Conservation (phyloP, 2,888 invertebrate genomes). For the Rhagonycha lutea region DNA sequence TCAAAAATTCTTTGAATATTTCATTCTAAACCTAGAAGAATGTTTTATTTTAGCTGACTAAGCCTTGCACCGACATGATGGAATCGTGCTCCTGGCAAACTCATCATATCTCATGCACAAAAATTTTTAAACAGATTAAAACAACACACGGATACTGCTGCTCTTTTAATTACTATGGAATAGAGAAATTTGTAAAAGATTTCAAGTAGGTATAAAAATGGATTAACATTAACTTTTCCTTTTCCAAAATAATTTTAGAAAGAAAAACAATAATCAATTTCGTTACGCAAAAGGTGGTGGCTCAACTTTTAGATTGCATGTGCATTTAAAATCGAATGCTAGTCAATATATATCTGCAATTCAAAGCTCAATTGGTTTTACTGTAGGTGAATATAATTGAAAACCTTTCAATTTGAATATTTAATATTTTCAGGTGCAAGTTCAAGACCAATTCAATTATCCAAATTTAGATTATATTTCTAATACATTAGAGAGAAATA, state of each 20-base stretch:
- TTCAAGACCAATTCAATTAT: slow-evolving; percentile 12
- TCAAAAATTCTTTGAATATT: background rate
- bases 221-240: no score
- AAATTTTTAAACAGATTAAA: no score
- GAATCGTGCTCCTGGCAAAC: slow-evolving; percentile 52
- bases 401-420: background rate
- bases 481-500: slow-evolving; percentile 49
- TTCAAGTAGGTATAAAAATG: no score
- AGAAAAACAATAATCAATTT: no score
- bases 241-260: no score
- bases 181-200: no score
- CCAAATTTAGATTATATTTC: slow-evolving; percentile 57
- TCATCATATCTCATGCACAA: no score
- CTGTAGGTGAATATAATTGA: slow-evolving; percentile 2
- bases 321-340: no score
- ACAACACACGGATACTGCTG: no score
- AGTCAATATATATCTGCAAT: slow-evolving; percentile 12
- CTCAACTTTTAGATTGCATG: background rate
- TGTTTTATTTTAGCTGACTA: slow-evolving; percentile 26
- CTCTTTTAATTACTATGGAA: no score
- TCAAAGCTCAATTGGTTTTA: slow-evolving; percentile 11
- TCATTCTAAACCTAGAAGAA: background rate
- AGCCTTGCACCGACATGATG: slow-evolving; percentile 32
- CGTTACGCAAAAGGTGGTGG: slow-evolving; percentile 21
- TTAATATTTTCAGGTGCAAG: background rate